phyloP scores from a whole-genome alignment of 2,797 vertebrate species.

The Lophotriccus pileatus region DNA sequence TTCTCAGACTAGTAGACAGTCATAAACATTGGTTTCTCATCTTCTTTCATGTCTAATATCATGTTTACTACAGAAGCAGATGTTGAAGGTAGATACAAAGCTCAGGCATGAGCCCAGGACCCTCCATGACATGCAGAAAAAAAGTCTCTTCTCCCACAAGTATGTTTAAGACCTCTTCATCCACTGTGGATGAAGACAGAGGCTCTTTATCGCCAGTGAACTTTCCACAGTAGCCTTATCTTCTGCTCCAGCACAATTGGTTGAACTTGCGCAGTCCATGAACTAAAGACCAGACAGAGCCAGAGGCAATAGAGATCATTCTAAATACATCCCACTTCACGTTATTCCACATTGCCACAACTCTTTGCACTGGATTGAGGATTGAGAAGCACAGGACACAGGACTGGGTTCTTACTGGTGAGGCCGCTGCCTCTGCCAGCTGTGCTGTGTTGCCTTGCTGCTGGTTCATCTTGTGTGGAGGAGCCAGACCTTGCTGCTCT shows the following conservation, averaged over 20 bases:
- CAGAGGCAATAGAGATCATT: fast-evolving
- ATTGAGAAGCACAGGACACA: background rate
- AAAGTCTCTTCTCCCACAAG: background rate
- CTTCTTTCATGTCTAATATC: background rate
- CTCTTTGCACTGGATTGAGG: fast-evolving
- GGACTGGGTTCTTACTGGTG: fast-evolving
- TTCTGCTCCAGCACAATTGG: background rate
- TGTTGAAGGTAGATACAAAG: background rate
- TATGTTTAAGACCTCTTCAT: background rate
- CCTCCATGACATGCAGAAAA: background rate
- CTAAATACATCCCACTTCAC: background rate
- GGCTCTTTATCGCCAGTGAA: background rate
- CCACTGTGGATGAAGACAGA: background rate
- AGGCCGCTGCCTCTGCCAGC: fast-evolving
- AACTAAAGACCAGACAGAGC: background rate
- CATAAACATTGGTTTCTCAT: background rate
- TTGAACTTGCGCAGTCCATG: background rate
- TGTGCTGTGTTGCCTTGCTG: fast-evolving
- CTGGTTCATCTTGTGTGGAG: background rate
- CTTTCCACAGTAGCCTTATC: background rate
- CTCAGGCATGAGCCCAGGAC: background rate
- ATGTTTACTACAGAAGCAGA: background rate
- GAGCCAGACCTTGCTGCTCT: background rate
- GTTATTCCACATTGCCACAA: background rate
- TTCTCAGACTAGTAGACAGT: background rate